Base-by-base conservation (phyloP, 2,113 vertebrate genomes). In the Melospiza georgiana region DNA sequence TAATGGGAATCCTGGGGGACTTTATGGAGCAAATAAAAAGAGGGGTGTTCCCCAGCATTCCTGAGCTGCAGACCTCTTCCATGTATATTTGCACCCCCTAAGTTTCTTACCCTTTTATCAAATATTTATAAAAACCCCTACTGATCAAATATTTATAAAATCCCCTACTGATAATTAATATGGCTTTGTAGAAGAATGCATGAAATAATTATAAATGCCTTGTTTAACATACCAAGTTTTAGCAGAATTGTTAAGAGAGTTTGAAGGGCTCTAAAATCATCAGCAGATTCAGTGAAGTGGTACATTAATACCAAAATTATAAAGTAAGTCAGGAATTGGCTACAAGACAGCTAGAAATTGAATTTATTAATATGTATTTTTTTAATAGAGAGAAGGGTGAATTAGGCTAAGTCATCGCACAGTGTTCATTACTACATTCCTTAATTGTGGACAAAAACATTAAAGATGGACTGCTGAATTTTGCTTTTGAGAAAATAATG, bases 91-190 rank as follows among this genome's bases (percentile, higher is more conserved):
- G 51, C 21, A 59, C 9, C 10, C 7, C 1, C 37, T 75, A 16
- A 1, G 4, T 58, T 84, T 95, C 67, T 76, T 84, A 58, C 25
- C 13, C 12, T 69, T 92, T 81, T 81, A 43, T 63, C 81, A 91
- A 59, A 66, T 93, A 94, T 87, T 93, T 91, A 87, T 89, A 41
- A 66, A 61, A 90, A 62, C 4, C 8, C 4, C 22, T 69, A 54
- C 31, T 74, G 27, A 91, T 96, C 10, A 91, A 81, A 82, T 93
- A 94, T 91, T 94, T 91, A 87, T 89, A 41, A 66, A 61, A 90
- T 58, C 5, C 9, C 4, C 28, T 66, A 57, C n/a, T 71, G 23
- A 72, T 87, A 89, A 81, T 91, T 82, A 41, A 68, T 63, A 55
- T 25, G 14, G 48, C 54, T 82, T 87, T 68, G 30, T 49, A 75